A percentile compares a stretch with the other conserved stretches of the same genome.
phyloP scores from a whole-genome alignment of 2,888 invertebrate species.

The Beris morrisii region DNA sequence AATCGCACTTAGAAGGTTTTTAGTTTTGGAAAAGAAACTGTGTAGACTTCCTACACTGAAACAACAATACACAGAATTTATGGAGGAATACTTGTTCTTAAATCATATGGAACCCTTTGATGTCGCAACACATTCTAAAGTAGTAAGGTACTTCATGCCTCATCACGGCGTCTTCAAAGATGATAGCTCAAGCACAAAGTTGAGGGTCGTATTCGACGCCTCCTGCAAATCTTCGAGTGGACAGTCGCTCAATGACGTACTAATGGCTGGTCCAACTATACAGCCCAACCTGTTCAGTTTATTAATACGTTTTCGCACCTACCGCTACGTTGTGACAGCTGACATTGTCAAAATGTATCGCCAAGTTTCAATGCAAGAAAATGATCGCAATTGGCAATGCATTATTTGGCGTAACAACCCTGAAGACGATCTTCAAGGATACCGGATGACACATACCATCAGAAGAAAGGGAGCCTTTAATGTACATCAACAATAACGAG shows the following conservation, averaged over 20 bases:
- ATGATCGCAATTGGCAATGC: too few species aligned
- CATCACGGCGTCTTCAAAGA: neutral
- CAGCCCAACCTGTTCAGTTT: neutral
- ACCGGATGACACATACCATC: too few species aligned
- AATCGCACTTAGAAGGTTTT: neutral
- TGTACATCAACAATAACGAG: too few species aligned
- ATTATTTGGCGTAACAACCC: too few species aligned
- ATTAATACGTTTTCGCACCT: neutral
- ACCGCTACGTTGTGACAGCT: neutral
- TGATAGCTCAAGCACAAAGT: too few species aligned
- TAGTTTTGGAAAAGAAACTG: neutral
- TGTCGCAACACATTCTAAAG: neutral
- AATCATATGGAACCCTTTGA: neutral
- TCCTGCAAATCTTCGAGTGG: neutral
- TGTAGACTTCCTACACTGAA: too few species aligned
- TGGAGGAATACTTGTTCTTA: neutral
- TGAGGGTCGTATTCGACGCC: too few species aligned
- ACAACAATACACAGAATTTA: neutral
- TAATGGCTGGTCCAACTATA: neutral
- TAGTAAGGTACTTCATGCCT: conserved; percentile 3
- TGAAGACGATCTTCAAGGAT: too few species aligned
- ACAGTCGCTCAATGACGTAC: neutral
- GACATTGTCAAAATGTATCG: too few species aligned
- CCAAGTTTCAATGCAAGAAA: neutral
- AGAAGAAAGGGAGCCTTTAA: too few species aligned